Evolutionary conservation across 1,140 invertebrate species (phyloP), one percentile per base, ranked within the genome.

Genomic region (Bombus huntii): DNA sequence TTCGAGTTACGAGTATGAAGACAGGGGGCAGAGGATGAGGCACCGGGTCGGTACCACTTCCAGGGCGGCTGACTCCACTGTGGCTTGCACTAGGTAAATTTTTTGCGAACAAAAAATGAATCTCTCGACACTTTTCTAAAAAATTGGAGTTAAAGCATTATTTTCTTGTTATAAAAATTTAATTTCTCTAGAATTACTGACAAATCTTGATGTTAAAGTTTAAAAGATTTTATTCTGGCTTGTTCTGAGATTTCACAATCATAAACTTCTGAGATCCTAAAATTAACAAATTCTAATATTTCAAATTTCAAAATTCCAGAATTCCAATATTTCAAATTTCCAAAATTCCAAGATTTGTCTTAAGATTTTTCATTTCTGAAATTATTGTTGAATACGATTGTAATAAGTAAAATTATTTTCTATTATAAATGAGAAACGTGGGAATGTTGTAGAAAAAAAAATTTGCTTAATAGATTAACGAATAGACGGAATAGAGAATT

Each of bases 1-100:
- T 85, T 86, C 93, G 15, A 90, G 87, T 34, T 95, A 94, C 73
- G 94, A 95, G 44, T 95, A 94, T 82, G 94, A 94, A 57, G 94
- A 94, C 39, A 91, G 94, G 42, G 92, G 90, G 1, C 95, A 94
- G 79, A 93, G 94, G 72, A 91, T 94, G 79, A 85, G 94, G 39
- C 94, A 95, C 79, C 90, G 94, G 31, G 91, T 93, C 10, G 93
- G 90, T 13, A 83, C 93, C 4, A 89, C 92, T 9, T 92, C 93
- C 0, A 94, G 93, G 72, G 91, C 93, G 0, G 92, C 93, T 13
- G 95, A 95, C 65, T 93, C 94, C 12, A 93, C 94, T 3, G 93
- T 95, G 13, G 91, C 93, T 31, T 95, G 94, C 80, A 90, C 93
- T 3, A 95, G 93, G 95, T 95, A 85, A 77, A 53, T 34, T 71